Percentiles rank a stretch among this genome's conserved stretches.
phyloP scores from a whole-genome alignment of 2,797 vertebrate genomes.

The Tragopan temminckii region DNA sequence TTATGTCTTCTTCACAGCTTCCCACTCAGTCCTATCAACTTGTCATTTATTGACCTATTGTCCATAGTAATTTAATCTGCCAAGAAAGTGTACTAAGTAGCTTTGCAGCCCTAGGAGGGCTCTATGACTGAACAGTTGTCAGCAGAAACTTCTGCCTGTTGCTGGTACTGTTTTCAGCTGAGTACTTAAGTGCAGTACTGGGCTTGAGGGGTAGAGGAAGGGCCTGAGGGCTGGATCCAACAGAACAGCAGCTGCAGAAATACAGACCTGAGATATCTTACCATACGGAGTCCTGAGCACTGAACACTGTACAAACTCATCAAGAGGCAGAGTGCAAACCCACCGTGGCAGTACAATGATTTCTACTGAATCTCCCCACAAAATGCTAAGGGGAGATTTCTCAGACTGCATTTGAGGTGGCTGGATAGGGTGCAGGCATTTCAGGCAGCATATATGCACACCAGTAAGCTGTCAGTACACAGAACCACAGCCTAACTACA shows the following conservation, averaged over 20 bases:
- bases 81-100: background rate
- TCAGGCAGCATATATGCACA: background rate
- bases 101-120: background rate
- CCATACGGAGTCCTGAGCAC: background rate
- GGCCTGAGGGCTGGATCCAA: fast-evolving
- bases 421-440: background rate
- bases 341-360: background rate
- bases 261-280: background rate
- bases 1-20: background rate
- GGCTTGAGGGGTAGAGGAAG: background rate
- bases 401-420: background rate
- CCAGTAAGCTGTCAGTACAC: background rate
- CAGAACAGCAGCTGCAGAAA: background rate
- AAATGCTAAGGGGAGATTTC: background rate
- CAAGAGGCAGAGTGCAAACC: background rate
- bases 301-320: background rate
- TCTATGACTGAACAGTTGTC: background rate
- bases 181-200: background rate
- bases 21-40: background rate
- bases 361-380: background rate
- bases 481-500: too few relatives aligned
- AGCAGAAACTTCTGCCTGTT: background rate
- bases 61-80: background rate
- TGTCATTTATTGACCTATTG: background rate
- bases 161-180: background rate